Conservation (phyloP, 2,113 vertebrate species). For the Vanacampus margaritifer region DNA sequence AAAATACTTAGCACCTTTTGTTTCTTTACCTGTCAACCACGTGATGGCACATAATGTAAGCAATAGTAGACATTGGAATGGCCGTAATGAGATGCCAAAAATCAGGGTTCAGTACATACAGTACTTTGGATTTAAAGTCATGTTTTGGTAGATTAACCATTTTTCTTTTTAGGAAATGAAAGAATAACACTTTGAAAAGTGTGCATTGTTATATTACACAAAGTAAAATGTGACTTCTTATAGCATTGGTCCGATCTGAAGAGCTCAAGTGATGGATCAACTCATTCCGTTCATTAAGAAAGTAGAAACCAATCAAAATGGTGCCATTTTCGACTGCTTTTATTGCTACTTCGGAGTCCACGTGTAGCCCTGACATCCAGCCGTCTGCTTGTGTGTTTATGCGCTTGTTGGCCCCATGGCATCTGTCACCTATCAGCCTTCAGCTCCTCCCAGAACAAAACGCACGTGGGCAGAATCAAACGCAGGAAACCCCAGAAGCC, state of each 20-base stretch:
- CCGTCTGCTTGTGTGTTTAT: slow-evolving; percentile 31
- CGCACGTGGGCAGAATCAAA: slow-evolving; percentile 18
- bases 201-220: too few relatives aligned
- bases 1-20: not conserved
- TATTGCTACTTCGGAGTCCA: not conserved
- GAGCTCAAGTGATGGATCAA: not conserved
- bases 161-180: too few relatives aligned
- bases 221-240: too few relatives aligned
- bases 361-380: not conserved
- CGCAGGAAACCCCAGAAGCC: slow-evolving; percentile 34
- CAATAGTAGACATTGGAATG: not conserved
- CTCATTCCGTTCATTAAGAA: not conserved
- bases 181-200: too few relatives aligned
- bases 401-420: slow-evolving; percentile 38
- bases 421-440: slow-evolving; percentile 40
- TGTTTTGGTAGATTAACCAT: not conserved
- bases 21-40: slow-evolving; percentile 5
- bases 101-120: not conserved
- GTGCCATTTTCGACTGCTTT: not conserved
- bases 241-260: too few relatives aligned
- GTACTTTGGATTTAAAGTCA: not conserved
- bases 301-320: not conserved
- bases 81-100: not conserved
- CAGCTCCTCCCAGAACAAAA: slow-evolving; percentile 38
- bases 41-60: not conserved